A percentile compares a stretch with the other conserved stretches of the same genome.
These are phyloP conservation scores for Corapipo altera DNA, from an alignment of 2,113 vertebrate genomes.

Conservation along the genomic window DNA sequence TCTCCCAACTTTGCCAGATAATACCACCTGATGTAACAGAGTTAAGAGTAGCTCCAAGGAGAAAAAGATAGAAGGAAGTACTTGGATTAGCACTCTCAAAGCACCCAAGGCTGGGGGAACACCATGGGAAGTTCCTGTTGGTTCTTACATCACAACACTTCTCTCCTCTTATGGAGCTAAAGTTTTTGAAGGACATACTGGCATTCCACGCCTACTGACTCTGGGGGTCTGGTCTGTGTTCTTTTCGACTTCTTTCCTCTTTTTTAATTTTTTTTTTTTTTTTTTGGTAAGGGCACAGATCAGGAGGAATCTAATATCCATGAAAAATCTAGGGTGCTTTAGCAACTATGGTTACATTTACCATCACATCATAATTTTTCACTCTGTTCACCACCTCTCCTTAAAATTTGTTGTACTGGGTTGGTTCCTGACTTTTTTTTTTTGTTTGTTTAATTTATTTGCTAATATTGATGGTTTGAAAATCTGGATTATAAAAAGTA, in stretches of 20 bases:
- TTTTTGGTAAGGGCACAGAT: background rate
- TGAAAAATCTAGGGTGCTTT: background rate
- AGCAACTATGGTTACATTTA: background rate
- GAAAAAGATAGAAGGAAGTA: background rate
- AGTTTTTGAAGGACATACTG: background rate
- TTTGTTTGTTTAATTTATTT: background rate
- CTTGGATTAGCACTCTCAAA: background rate
- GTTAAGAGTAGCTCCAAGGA: background rate
- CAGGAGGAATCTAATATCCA: background rate
- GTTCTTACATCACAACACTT: background rate
- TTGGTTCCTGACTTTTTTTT: background rate
- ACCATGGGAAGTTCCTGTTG: background rate
- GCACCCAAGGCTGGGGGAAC: background rate
- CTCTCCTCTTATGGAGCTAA: background rate
- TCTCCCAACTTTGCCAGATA: background rate
- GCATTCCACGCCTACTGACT: background rate
- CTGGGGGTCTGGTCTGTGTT: background rate
- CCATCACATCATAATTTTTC: fast-evolving
- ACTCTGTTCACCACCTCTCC: background rate
- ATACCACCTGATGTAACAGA: background rate
- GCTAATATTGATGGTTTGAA: background rate
- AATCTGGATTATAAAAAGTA: background rate
- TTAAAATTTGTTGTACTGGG: background rate
- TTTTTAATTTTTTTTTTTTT: background rate
- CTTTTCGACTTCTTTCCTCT: background rate